Evolutionary conservation across 2,113 vertebrate genomes (phyloP), one percentile per base, ranked within the genome.

Genomic region (Phyllostomus hastatus): DNA sequence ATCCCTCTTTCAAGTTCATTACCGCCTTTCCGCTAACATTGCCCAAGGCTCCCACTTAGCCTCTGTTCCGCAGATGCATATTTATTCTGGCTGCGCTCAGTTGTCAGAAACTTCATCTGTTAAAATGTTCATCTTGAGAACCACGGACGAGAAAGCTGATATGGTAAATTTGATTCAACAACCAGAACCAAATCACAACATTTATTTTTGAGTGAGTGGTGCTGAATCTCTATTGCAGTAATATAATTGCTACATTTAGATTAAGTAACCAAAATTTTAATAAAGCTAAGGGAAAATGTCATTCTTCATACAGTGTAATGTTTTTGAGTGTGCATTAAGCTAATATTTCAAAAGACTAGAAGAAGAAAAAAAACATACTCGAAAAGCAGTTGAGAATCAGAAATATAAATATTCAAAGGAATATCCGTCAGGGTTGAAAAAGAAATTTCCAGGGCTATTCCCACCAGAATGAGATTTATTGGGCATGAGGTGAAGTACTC

Each of bases 51-150:
- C 73, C 41, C 0, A 0, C 8, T 26, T 22, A 14, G 50, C 15
- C 35, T 46, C 10, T 24, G 15, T 50, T 80, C 52, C 80, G 72
- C 43, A 83, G 69, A 61, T 31, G 15, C 10, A 8, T 79, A n/a
- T 31, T 90, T 87, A 66, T 57, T 66, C 57, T 88, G 35, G 61
- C 76, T 31, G n/a, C 7, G 3, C 31, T 79, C 46, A 69, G 66
- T 41, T 82, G 76, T 88, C 66, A 96, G 76, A 88, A 95, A 69
- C 41, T 31, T 95, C 76, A 88, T 90, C 78, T 95, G 82, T 78
- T 85, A n/a, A 95, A 95, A 96, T 31, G n/a, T 15, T 35, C n/a
- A 16, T 80, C 93, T 69, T 26, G 9, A 94, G 20, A 38, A 46
- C 15, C 61, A 5, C 46, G 17, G 33, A 83, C 72, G 89, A 88